These are phyloP conservation scores for Stigmatopora nigra DNA, from an alignment of 2,113 vertebrate species.

Conservation along the genomic window DNA sequence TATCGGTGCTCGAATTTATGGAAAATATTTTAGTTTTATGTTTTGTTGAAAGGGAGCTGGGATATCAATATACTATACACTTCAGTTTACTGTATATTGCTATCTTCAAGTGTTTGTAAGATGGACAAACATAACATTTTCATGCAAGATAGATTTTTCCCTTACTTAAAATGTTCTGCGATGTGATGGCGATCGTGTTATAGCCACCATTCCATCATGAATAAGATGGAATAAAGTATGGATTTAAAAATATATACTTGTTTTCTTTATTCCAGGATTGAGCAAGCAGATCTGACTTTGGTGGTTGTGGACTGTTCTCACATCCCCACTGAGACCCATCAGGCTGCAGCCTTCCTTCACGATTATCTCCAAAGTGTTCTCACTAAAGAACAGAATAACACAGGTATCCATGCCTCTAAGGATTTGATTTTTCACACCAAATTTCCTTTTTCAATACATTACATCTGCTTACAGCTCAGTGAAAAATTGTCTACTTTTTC, in stretches of 20 bases:
- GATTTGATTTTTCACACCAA: not conserved
- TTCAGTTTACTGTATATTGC: not conserved
- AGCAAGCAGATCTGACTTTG: slow-evolving; percentile 61
- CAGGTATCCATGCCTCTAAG: slow-evolving; percentile 20
- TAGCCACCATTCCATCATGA: not conserved
- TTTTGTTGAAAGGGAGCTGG: not conserved
- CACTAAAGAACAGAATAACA: slow-evolving; percentile 14
- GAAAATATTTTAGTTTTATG: not conserved
- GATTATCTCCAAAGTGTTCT: slow-evolving; percentile 33
- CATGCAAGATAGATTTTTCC: not conserved
- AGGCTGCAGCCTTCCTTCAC: slow-evolving; percentile 38
- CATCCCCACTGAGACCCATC: slow-evolving; percentile 29
- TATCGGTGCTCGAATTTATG: not conserved
- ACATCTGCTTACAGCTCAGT: not conserved
- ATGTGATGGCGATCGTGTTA: not conserved
- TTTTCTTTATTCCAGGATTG: slow-evolving; percentile 40
- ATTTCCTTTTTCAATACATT: not conserved
- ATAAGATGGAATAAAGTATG: no score
- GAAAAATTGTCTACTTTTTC: not conserved
- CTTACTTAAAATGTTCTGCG: not conserved
- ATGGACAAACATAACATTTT: not conserved
- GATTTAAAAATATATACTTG: not conserved
- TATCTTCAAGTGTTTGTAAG: not conserved
- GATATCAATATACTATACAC: not conserved
- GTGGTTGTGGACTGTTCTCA: slow-evolving; percentile 53